Evolutionary conservation across 1,140 invertebrate genomes (phyloP), one percentile per base, ranked within the genome.

Genomic region (Rhagoletis zephyria): DNA sequence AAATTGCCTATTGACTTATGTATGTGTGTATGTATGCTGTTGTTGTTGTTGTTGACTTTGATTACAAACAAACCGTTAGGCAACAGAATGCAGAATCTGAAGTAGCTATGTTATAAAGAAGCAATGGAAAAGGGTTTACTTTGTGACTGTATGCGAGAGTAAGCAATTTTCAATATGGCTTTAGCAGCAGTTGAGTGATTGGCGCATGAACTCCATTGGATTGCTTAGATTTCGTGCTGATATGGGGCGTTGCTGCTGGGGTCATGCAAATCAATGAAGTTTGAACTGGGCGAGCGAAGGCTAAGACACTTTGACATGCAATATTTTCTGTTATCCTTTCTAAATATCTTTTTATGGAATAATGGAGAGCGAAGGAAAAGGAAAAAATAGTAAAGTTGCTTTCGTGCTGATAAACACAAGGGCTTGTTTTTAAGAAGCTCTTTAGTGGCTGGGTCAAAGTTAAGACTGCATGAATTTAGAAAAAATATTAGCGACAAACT

Each of bases 131-230:
- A 19, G 51, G 51, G 51, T 30, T 59, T 10, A 19, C 48, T 56
- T 59, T 81, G 48, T 81, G 6, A 6, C 14, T 56, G 48, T 56
- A 7, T 81, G 16, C 64, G 30, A 19, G 6, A 9, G 74, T 81
- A 81, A 56, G 74, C 16, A 81, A 19, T 81, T 81, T 81, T 56
- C 74, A 81, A 81, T 81, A 81, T 81, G 74, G n/a, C 42, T 42
- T 56, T 48, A 81, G 48, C 48, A 12, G 48, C 48, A 12, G 48
- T 81, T 81, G 74, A 81, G 74, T 81, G 74, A 81, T 51, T 81
- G 74, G 48, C 74, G 48, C 48, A 59, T 14, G 14, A 81, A 56
- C 74, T 81, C 48, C 48, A 81, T 30, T 81, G 74, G 56, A 81
- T 56, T 81, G 74, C 74, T 81, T 81, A n/a, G 16, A 81, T 56